Evolutionary conservation across 2,797 vertebrate species (phyloP).

Genomic region (Strix occidentalis): DNA sequence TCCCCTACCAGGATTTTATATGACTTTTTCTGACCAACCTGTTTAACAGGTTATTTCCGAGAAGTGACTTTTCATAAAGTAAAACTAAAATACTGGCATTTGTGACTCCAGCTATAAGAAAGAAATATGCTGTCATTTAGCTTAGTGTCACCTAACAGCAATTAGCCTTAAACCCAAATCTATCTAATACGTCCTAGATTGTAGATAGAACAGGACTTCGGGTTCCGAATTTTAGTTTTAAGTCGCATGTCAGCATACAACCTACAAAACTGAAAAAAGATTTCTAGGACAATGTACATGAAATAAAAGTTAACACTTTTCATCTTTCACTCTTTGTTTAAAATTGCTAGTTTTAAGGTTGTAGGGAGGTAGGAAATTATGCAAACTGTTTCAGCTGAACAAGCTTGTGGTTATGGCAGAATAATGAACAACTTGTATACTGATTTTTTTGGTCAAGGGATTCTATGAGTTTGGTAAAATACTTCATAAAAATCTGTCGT

Average conservation of each 20-base stretch:
- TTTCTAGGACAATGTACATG: not conserved
- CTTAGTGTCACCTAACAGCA: not conserved
- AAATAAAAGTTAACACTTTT: not conserved
- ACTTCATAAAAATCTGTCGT: not conserved
- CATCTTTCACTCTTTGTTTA: not conserved
- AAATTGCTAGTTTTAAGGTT: not conserved
- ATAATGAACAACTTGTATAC: not conserved
- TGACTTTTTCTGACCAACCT: not conserved
- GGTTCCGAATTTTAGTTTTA: not conserved
- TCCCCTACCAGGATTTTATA: not conserved
- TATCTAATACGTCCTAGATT: not conserved
- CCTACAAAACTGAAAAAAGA: not conserved
- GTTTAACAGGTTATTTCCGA: not conserved
- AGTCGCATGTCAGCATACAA: not conserved
- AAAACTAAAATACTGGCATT: not conserved
- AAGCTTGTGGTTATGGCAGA: not conserved
- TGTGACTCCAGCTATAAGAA: not conserved
- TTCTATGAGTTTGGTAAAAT: not conserved
- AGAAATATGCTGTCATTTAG: not conserved
- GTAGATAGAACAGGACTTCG: not conserved
- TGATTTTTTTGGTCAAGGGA: rapidly evolving
- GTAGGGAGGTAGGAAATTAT: not conserved
- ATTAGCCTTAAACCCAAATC: not conserved
- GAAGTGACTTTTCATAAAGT: not conserved
- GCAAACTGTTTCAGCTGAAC: not conserved